phyloP scores from a whole-genome alignment of 2,888 invertebrate genomes.

The Bombylius major region DNA sequence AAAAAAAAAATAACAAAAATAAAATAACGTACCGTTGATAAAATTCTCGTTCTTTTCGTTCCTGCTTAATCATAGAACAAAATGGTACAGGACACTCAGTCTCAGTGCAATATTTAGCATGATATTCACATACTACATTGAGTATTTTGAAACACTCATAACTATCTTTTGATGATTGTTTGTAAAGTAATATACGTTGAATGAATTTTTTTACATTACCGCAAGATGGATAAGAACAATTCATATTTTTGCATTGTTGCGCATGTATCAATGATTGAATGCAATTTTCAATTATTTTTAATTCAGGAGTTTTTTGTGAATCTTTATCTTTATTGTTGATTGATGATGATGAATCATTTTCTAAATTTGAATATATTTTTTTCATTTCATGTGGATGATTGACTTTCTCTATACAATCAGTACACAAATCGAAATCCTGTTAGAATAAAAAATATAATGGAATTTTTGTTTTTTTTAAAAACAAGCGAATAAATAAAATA shows the following conservation, averaged over 20 bases:
- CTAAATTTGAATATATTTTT: conserved; percentile 85
- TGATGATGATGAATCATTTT: conserved; percentile 79
- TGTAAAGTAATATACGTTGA: conserved; percentile 95
- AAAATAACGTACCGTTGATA: conserved; percentile 54
- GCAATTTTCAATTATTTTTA: conserved; percentile 77
- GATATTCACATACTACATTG: conserved; percentile 96
- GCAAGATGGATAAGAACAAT: conserved; percentile 93
- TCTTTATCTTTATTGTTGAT: conserved; percentile 75
- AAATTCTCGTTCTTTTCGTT: conserved; percentile 91
- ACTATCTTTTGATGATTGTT: conserved; percentile 87
- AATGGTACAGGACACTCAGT: conserved; percentile 96
- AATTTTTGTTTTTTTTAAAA: conserved; percentile 3
- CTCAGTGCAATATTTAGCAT: conserved; percentile 96
- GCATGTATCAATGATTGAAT: conserved; percentile 91
- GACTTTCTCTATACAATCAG: conserved; percentile 84
- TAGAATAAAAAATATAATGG: conserved; percentile 7
- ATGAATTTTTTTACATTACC: conserved; percentile 99
- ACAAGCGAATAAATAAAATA: too few species aligned
- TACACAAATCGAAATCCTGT: conserved; percentile 94
- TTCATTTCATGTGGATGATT: conserved; percentile 98
- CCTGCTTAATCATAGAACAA: conserved; percentile 97
- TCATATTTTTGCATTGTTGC: conserved; percentile 95
- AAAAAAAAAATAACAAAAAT: neutral
- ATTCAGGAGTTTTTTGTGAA: conserved; percentile 80
- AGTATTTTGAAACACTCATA: conserved; percentile 99